Percentiles rank a stretch among this genome's conserved stretches.
These are phyloP conservation scores for Nixonia krombeini DNA, from an alignment of 1,140 invertebrate genomes.

Conservation along the genomic window DNA sequence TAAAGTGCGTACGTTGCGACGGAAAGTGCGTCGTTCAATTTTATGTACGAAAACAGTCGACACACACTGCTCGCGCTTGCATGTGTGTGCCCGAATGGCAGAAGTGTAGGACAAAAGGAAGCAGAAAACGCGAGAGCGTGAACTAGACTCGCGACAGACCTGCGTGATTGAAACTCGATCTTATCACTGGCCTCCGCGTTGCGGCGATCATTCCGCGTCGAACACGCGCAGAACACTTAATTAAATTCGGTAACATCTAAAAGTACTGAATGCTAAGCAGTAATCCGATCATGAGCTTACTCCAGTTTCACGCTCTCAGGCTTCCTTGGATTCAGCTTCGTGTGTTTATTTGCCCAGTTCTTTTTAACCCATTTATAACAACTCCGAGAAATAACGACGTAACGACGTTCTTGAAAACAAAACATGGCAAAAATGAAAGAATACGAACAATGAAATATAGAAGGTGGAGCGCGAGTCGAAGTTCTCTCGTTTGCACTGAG, in stretches of 20 bases:
- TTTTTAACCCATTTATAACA: slow-evolving; percentile 28
- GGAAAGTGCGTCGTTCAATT: too few relatives aligned
- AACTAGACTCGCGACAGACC: slow-evolving; percentile 22
- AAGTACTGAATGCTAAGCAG: slow-evolving; percentile 26
- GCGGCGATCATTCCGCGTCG: slow-evolving; percentile 25
- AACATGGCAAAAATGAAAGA: too few relatives aligned
- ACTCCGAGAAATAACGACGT: too few relatives aligned
- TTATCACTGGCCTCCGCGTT: slow-evolving; percentile 31
- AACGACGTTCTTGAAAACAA: too few relatives aligned
- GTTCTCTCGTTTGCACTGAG: too few relatives aligned
- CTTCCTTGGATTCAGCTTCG: slow-evolving; percentile 9
- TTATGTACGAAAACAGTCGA: too few relatives aligned
- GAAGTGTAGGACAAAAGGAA: slow-evolving; percentile 10
- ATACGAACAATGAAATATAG: too few relatives aligned
- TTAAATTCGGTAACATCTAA: slow-evolving; percentile 38
- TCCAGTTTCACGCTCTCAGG: slow-evolving; percentile 16
- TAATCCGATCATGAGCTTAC: slow-evolving; percentile 15
- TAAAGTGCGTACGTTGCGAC: too few relatives aligned
- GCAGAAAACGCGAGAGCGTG: slow-evolving; percentile 16
- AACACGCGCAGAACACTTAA: slow-evolving; percentile 43
- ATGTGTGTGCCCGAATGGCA: too few relatives aligned
- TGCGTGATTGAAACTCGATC: slow-evolving; percentile 46
- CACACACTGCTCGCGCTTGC: too few relatives aligned
- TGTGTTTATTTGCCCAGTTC: slow-evolving; percentile 2
- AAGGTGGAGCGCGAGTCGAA: too few relatives aligned